Conservation (phyloP, 1,140 invertebrate genomes). For the Drosophila quadrilineata region DNA sequence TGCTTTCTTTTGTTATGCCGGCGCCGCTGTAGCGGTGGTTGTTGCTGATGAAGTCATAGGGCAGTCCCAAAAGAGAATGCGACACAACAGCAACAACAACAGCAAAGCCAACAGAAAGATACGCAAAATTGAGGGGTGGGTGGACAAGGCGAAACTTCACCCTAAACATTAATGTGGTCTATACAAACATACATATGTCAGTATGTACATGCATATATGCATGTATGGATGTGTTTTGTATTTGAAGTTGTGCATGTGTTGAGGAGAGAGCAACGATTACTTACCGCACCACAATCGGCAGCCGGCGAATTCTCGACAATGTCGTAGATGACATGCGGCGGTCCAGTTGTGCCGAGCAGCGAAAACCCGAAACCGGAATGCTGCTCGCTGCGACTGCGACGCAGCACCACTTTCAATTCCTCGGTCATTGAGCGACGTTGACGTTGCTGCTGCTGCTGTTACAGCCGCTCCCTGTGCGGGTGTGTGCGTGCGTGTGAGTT, state of each 20-base stretch:
- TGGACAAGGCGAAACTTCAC: neutral
- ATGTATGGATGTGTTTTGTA: conserved; percentile 9
- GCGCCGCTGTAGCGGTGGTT: conserved; percentile 14
- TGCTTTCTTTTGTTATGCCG: neutral
- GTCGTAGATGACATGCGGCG: conserved; percentile 95
- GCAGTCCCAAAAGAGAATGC: conserved; percentile 16
- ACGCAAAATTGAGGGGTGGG: neutral
- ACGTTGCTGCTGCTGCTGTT: conserved; percentile 23
- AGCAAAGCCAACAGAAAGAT: conserved; percentile 5
- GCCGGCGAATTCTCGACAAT: conserved; percentile 95
- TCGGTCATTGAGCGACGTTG: conserved; percentile 86
- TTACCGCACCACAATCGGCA: conserved; percentile 93
- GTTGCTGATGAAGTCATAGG: conserved; percentile 47
- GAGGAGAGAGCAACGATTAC: conserved; percentile 53
- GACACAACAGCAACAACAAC: too few species aligned
- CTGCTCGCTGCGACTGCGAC: conserved; percentile 86
- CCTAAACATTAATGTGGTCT: conserved; percentile 37
- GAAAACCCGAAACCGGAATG: conserved; percentile 94
- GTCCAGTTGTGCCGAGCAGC: conserved; percentile 91
- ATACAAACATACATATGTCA: conserved; percentile 48
- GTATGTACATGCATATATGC: neutral
- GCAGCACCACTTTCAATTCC: conserved; percentile 91
- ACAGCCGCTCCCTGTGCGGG: conserved; percentile 34
- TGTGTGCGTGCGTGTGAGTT: conserved; percentile 15
- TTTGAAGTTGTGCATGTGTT: neutral